Evolutionary conservation across 2,888 invertebrate genomes (phyloP), one percentile per base, ranked within the genome.

Genomic region (Clepsis dumicolana): DNA sequence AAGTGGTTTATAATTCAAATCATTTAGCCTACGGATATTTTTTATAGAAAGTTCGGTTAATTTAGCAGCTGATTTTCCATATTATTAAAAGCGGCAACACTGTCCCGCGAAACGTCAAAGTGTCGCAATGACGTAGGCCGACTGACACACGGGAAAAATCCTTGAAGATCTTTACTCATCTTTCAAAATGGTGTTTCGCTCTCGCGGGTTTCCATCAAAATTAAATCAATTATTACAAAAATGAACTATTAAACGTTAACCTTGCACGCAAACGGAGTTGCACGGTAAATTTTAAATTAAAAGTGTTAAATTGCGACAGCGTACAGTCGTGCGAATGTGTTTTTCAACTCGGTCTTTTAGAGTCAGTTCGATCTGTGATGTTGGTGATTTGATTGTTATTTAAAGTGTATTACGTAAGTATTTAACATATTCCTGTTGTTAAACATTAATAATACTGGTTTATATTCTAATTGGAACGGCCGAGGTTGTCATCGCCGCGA

Each of bases 121-220:
- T 88, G 86, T 84, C 89, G 89, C 89, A 89, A 87, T 88, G 89
- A 90, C 90, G 91, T 84, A 90, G 85, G 73, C 56, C 56, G 79
- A 44, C 81, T 85, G 81, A 77, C 77, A 79, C 77, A 78, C 79
- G 79, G 82, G 82, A 82, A 87, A 88, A 90, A 88, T 86, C 89
- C 88, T 90, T 90, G 88, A 84, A 85, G 86, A 82, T 81, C 84
- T 86, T 87, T 89, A 88, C 87, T 86, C 86, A 87, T 88, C 88
- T 88, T 90, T 90, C 88, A 91, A 90, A 91, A 92, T 92, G 92
- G 91, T 92, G 89, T 89, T 88, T 85, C 82, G 74, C 82, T 88
- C 84, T 88, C 86, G 88, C 89, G 88, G 85, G 85, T 87, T 91
- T 89, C 83, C 83, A 85, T 86, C 82, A 77, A 87, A 88, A 90